A percentile compares a stretch with the other conserved stretches of the same genome.
Conservation (phyloP, 2,888 invertebrate species). For the Meloe dianella region DNA sequence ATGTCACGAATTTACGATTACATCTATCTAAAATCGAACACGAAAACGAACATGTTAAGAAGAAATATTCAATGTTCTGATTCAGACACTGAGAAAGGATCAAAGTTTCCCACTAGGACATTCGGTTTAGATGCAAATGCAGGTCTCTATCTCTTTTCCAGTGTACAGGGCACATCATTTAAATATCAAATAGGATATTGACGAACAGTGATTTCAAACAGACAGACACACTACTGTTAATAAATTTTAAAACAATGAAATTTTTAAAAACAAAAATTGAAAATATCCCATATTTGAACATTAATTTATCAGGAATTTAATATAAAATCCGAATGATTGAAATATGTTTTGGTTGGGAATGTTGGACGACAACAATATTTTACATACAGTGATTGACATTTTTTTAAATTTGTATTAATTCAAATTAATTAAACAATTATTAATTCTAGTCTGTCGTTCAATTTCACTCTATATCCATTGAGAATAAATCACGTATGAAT, state of each 20-base stretch:
- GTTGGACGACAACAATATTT: neutral
- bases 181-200: slow-evolving; percentile 42
- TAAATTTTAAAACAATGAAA: too few species aligned
- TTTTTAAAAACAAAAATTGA: neutral
- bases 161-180: too few species aligned
- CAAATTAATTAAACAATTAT: too few species aligned
- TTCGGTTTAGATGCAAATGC: slow-evolving; percentile 25
- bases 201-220: too few species aligned
- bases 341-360: neutral
- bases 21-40: slow-evolving; percentile 10
- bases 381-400: slow-evolving; percentile 2
- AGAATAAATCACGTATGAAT: too few species aligned
- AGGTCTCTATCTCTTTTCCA: too few species aligned
- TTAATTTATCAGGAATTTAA: slow-evolving; percentile 2
- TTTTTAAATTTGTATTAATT: too few species aligned
- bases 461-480: too few species aligned
- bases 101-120: slow-evolving; percentile 14
- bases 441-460: too few species aligned
- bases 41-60: too few species aligned
- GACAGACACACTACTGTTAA: too few species aligned
- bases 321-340: neutral
- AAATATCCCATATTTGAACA: neutral
- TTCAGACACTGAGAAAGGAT: neutral
- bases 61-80: too few species aligned
- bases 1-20: neutral